Evolutionary conservation across 2,113 vertebrate genomes (phyloP).

Genomic region (Tympanuchus pallidicinctus): DNA sequence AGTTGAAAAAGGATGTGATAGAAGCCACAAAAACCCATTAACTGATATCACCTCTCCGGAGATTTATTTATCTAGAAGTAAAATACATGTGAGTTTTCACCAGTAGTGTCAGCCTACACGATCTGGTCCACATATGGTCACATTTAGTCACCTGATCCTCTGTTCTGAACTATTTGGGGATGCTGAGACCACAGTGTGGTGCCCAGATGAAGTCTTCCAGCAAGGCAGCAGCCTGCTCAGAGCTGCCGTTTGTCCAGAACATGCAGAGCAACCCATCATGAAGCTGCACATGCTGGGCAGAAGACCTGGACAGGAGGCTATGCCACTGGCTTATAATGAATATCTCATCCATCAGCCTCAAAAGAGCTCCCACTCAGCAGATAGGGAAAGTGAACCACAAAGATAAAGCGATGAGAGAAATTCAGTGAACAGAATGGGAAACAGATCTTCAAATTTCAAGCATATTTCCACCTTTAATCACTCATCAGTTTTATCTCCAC

Average conservation of each 20-base stretch:
- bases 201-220: not conserved
- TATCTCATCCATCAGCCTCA: not conserved
- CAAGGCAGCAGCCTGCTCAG: not conserved
- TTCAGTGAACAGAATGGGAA: not conserved
- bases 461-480: not conserved
- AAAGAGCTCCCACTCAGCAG: not conserved
- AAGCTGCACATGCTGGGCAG: fast-evolving
- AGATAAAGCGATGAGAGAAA: not conserved
- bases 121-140: not conserved
- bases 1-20: not conserved
- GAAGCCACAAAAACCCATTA: not conserved
- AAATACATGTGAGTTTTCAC: not conserved
- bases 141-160: not conserved
- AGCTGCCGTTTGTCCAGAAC: not conserved
- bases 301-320: not conserved
- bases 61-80: not conserved
- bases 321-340: not conserved
- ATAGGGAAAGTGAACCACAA: not conserved
- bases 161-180: not conserved
- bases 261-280: not conserved
- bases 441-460: not conserved
- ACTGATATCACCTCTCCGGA: not conserved
- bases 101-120: not conserved
- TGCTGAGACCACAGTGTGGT: not conserved
- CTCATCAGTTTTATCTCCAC: not conserved